These are phyloP conservation scores for Zaprionus capensis DNA, from an alignment of 1,140 invertebrate genomes.

Conservation along the genomic window DNA sequence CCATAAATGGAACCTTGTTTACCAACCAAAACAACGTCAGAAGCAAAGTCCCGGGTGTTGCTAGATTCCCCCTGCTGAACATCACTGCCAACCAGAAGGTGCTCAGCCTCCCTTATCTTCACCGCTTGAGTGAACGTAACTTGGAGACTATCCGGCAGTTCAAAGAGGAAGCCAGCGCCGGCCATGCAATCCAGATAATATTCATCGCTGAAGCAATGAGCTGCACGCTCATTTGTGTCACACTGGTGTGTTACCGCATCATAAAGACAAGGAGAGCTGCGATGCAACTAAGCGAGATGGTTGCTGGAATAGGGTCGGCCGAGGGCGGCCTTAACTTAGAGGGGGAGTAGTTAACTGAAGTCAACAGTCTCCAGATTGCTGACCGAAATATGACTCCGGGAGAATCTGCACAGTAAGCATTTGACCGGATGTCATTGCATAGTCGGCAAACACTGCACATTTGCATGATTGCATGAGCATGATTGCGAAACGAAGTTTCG, in stretches of 20 bases:
- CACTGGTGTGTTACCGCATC: neutral
- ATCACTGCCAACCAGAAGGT: neutral
- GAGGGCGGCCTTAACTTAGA: conserved; percentile 16
- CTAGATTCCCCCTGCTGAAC: neutral
- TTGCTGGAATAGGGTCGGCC: conserved; percentile 31
- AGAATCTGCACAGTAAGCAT: neutral
- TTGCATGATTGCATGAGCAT: too few relatives aligned
- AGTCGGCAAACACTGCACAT: too few relatives aligned
- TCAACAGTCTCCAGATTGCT: neutral
- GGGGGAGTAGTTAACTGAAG: neutral
- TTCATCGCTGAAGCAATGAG: neutral
- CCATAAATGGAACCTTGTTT: conserved; percentile 24
- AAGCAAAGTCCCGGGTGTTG: neutral
- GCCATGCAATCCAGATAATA: neutral
- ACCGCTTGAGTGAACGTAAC: neutral
- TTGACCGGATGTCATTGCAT: neutral
- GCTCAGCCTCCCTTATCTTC: conserved; percentile 3
- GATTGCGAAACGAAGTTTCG: neutral
- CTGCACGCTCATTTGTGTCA: conserved; percentile 7
- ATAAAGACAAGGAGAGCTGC: conserved; percentile 10
- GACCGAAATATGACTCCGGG: neutral
- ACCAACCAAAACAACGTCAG: neutral
- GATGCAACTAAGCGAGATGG: conserved; percentile 7
- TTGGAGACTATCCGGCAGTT: neutral
- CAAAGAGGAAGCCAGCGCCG: neutral